Conservation (phyloP, 1,140 invertebrate species). For the Pogonomyrmex barbatus region DNA sequence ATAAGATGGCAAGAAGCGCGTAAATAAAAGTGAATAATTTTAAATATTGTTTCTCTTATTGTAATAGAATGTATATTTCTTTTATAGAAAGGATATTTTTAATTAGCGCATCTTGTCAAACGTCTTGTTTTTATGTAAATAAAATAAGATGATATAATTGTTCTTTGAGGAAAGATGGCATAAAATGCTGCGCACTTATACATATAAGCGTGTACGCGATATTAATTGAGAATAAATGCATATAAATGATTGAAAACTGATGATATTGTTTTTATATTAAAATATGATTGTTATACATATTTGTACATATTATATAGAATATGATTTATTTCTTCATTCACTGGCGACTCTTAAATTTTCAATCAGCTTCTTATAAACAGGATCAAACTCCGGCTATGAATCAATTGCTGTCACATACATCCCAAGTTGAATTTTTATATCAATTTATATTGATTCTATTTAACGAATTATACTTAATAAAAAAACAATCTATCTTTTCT, state of each 20-base stretch:
- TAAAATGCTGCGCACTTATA: constrained; percentile 40
- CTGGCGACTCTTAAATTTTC: no score
- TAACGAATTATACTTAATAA: not conserved
- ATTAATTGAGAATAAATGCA: constrained; percentile 26
- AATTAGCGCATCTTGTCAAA: constrained; percentile 8
- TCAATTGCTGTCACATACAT: no score
- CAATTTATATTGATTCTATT: no score
- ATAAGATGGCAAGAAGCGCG: not conserved
- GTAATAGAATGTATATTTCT: not conserved
- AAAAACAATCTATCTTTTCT: not conserved
- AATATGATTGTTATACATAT: not conserved
- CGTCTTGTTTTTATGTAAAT: constrained; percentile 49
- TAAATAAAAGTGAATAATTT: not conserved
- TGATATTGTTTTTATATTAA: constrained; percentile 28
- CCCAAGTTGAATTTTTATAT: no score
- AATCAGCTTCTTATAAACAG: no score
- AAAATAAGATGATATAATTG: constrained; percentile 28
- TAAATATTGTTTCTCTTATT: not conserved
- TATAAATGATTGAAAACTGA: not conserved
- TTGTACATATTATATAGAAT: no score
- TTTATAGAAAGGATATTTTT: constrained; percentile 19
- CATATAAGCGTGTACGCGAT: constrained; percentile 11
- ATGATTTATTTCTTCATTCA: no score
- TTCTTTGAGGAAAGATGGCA: not conserved
- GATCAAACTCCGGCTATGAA: no score